Base-by-base conservation (phyloP, 1,140 invertebrate species). In the Magallana angulata region DNA sequence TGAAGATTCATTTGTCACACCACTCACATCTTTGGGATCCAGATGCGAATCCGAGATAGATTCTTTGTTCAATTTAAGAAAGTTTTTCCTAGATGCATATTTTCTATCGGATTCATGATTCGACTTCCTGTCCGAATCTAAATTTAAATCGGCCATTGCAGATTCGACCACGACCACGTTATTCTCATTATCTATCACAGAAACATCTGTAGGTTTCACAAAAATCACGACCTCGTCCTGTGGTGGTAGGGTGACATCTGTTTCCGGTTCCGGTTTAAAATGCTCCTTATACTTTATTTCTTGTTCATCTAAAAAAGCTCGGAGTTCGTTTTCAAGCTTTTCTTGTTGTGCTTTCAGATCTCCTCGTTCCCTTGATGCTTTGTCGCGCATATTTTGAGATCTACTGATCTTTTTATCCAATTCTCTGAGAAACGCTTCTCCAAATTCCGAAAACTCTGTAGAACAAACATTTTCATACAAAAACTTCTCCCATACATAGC, bases 301-400 rank as follows among this genome's bases (percentile, higher is more conserved):
- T 62, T 91, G 89, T 87, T 91, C 87, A 59, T 91, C 90, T 7
- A 92, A 83, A n/a, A 91, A 82, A 8, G 89, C 58, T 5, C 85
- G 82, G 14, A 92, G 85, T 24, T 90, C 88, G 11, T 87, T 62
- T 82, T 91, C 91, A 0, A 91, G 83, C 30, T 81, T 87, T 16
- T 87, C 71, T 58, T 91, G 90, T 81, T 92, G 83, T 60, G 87
- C 81, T 24, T 81, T 82, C 0, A 92, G 12, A 16, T 90, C 90
- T 58, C 85, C 80, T 12, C 84, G 83, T 30, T 89, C 80, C 48
- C 82, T 84, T 0, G 81, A 89, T 58, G 90, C 89, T 64, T 80
- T 84, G 36, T 92, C 91, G 60, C 91, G 82, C 16, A 76, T 84
- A 57, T 62, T 82, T 83, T 92, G 90, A 84, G 88, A 82, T n/a